phyloP scores from a whole-genome alignment of 2,888 invertebrate species.

The Agriopis aurantiaria region DNA sequence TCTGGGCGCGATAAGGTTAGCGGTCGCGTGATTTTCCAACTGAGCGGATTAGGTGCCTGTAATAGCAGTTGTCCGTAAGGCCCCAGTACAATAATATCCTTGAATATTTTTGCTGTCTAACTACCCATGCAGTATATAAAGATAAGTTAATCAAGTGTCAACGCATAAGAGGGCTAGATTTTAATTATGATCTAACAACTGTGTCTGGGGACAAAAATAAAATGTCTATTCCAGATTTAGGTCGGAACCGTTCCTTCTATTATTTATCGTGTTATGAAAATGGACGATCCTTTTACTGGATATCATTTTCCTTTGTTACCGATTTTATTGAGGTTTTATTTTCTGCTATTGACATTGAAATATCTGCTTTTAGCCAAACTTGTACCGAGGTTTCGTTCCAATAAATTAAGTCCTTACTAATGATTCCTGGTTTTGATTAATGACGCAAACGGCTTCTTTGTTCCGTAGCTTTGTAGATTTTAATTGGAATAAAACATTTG shows the following conservation, averaged over 20 bases:
- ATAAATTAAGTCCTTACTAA: slow-evolving; percentile 49
- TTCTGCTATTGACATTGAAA: slow-evolving; percentile 62
- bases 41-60: too few relatives aligned
- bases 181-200: neutral
- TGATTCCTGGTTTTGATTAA: slow-evolving; percentile 29
- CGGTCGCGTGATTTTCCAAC: too few relatives aligned
- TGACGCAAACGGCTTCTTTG: slow-evolving; percentile 15
- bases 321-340: slow-evolving; percentile 43
- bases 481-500: neutral
- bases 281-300: slow-evolving; percentile 19
- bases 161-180: neutral
- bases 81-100: too few relatives aligned
- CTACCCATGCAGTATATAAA: too few relatives aligned
- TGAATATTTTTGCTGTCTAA: too few relatives aligned
- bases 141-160: too few relatives aligned
- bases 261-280: slow-evolving; percentile 31
- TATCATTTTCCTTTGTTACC: slow-evolving; percentile 47
- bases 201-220: neutral
- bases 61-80: too few relatives aligned
- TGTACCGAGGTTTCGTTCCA: slow-evolving; percentile 52
- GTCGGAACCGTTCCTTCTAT: neutral
- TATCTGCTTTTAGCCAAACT: slow-evolving; percentile 53
- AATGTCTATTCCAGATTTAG: neutral
- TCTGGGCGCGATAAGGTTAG: too few relatives aligned
- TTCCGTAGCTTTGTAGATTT: slow-evolving; percentile 6